Conservation (phyloP, 2,113 vertebrate species). For the Rhagologus leucostigma region DNA sequence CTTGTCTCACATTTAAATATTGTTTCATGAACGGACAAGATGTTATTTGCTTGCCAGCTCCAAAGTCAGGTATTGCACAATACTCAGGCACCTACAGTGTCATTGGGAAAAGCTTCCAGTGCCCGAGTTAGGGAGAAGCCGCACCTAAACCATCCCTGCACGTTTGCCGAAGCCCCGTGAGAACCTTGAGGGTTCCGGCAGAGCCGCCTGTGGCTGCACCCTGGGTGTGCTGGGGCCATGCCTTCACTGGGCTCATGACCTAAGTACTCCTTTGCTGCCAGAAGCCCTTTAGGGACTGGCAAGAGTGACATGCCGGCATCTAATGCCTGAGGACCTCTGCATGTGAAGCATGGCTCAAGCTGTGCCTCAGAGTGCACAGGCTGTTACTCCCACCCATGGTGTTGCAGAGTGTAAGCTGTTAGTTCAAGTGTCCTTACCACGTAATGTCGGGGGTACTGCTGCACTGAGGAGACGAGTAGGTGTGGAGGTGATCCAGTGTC, state of each 20-base stretch:
- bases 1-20: neutral
- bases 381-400: neutral
- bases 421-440: neutral
- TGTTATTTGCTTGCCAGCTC: neutral
- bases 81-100: neutral
- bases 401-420: neutral
- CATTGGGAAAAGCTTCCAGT: neutral
- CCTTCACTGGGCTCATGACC: neutral
- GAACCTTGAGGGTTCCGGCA: neutral
- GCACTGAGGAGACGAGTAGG: neutral
- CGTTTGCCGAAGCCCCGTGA: neutral
- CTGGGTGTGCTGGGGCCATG: rapidly evolving
- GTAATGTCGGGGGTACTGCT: neutral
- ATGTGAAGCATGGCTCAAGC: neutral
- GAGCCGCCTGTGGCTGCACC: rapidly evolving
- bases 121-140: neutral
- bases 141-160: neutral
- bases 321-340: neutral
- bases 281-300: neutral
- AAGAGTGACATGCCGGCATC: rapidly evolving
- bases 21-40: neutral
- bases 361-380: neutral
- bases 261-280: neutral
- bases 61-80: neutral
- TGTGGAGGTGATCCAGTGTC: neutral